A percentile compares a stretch with the other conserved stretches of the same genome.
Evolutionary conservation across 2,113 vertebrate species (phyloP).

Genomic region (Pyxicephalus adspersus): DNA sequence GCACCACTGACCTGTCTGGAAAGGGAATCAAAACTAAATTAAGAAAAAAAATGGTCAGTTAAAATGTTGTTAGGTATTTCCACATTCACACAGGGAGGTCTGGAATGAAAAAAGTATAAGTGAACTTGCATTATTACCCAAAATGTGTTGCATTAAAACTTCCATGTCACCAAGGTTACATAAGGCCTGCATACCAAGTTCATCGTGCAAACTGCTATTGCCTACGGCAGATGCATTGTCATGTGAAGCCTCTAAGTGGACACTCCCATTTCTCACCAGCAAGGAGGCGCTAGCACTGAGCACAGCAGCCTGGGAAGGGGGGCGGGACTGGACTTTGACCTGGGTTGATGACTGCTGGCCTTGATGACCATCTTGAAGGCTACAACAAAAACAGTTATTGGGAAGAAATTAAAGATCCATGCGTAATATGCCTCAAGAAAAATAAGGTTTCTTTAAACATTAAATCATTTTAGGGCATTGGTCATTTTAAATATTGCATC

Average conservation of each 20-base stretch:
- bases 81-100: slow-evolving; percentile 38
- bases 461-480: too few species aligned
- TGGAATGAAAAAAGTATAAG: slow-evolving; percentile 61
- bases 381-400: slow-evolving; percentile 79
- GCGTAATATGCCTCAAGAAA: too few species aligned
- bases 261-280: slow-evolving; percentile 99
- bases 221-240: slow-evolving; percentile 92
- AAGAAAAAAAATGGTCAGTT: neutral
- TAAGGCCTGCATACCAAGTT: slow-evolving; percentile 90
- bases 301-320: slow-evolving; percentile 93
- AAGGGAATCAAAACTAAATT: neutral
- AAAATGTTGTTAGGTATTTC: slow-evolving; percentile 19
- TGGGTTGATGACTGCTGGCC: slow-evolving; percentile 90
- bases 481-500: too few species aligned
- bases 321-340: slow-evolving; percentile 89
- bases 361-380: slow-evolving; percentile 98
- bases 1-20: neutral
- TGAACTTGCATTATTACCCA: slow-evolving; percentile 63
- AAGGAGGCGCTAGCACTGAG: slow-evolving; percentile 94
- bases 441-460: too few species aligned
- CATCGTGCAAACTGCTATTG: slow-evolving; percentile 93
- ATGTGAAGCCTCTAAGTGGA: slow-evolving; percentile 93
- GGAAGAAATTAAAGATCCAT: slow-evolving; percentile 70
- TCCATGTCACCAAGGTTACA: slow-evolving; percentile 73
- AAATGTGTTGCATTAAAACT: slow-evolving; percentile 63